Evolutionary conservation across 2,797 vertebrate species (phyloP), one percentile per base, ranked within the genome.

Genomic region (Eulemur mongoz): DNA sequence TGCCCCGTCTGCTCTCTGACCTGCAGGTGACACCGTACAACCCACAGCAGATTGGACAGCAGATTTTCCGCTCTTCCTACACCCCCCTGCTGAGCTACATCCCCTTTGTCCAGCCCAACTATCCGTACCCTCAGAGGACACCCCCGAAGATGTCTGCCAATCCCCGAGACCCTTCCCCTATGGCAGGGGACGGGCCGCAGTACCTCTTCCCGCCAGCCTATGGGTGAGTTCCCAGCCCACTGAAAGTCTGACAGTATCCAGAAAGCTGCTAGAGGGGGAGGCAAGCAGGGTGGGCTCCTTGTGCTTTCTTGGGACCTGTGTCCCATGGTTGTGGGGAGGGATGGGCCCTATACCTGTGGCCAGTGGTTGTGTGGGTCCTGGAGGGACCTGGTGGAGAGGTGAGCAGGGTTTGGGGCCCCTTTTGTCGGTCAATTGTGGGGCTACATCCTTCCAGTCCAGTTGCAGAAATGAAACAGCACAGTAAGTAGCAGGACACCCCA

Each of bases 21-120:
- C 81, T 73, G 15, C 97, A 99, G 98, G 94, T 97, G 65, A 80
- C 89, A 1, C 98, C 96, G 0, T 98, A 98, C 89, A 98, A 93
- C 50, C 92, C 96, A 6, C 98, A 97, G 81, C 97, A 98, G 84
- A 96, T 94, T 89, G 94, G 96, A 61, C 97, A 98, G 78, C 98
- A 97, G 86, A 38, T 98, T 50, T 98, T 98, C 83, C 96, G 78
- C 75, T 96, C 98, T 25, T 97, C 97, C 15, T 98, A 97, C 25
- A 17, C 94, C 1, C 97, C 98, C 0, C 18, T 98, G 61, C 59
- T 97, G 81, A 97, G 92, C 91, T 98, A 97, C 82, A 82, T 98
- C 35, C 52, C 98, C 32, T 80, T 98, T 12, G 78, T 98, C 45
- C 98, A 97, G 38, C 97, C 98, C 5, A 95, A 95, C 40, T 98